Evolutionary conservation across 2,888 invertebrate genomes (phyloP).

Genomic region (Allygus modestus): DNA sequence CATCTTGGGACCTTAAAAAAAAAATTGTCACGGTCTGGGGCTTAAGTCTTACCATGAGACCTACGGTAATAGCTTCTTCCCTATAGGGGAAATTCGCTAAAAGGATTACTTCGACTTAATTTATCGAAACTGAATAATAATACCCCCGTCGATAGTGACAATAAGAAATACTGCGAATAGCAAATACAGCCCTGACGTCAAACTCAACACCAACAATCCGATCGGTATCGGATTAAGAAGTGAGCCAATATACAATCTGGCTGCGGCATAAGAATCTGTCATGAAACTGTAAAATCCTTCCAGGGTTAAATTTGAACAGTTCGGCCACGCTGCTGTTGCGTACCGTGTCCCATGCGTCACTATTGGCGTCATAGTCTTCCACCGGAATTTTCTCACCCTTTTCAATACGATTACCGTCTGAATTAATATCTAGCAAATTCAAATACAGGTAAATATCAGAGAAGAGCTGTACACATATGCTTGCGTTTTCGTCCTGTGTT

Average conservation of each 20-base stretch:
- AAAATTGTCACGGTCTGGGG: too few species aligned
- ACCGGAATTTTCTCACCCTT: neutral
- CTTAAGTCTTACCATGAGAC: too few species aligned
- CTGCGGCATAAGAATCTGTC: conserved; percentile 11
- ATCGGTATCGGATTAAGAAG: neutral
- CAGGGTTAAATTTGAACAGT: neutral
- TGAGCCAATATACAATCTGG: conserved; percentile 2
- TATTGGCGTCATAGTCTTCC: neutral
- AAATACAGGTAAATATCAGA: conserved; percentile 18
- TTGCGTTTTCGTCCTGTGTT: conserved; percentile 17
- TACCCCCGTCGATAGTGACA: neutral
- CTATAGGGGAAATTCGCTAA: too few species aligned
- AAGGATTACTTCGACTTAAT: too few species aligned
- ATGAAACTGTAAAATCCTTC: neutral
- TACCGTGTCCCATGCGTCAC: conserved; percentile 7
- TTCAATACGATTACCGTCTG: conserved; percentile 10
- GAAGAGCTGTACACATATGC: conserved; percentile 16
- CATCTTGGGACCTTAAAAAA: too few species aligned
- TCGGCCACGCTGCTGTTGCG: conserved; percentile 16
- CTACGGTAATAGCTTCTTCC: too few species aligned
- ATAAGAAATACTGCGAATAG: neutral
- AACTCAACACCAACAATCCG: neutral
- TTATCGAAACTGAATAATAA: too few species aligned
- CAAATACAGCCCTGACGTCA: neutral
- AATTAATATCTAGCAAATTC: neutral